Evolutionary conservation across 2,797 vertebrate genomes (phyloP).

Genomic region (Sebastes vulpes): DNA sequence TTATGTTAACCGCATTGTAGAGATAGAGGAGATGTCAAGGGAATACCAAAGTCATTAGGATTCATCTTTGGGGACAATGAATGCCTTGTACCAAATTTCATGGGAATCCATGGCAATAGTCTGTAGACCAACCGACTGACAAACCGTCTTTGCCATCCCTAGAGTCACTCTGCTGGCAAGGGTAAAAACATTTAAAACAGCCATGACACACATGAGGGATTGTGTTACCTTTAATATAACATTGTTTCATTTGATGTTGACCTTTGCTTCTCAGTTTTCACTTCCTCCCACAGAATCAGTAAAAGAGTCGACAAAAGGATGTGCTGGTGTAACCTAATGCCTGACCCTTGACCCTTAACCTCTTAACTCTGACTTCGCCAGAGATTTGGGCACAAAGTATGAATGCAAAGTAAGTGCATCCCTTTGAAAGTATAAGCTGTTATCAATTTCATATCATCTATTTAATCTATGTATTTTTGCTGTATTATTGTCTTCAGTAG

Average conservation of each 20-base stretch:
- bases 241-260: not conserved
- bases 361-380: not conserved
- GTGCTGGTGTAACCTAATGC: conserved; percentile 30
- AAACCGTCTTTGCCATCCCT: not conserved
- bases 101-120: not conserved
- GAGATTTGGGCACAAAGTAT: not conserved
- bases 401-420: not conserved
- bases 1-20: too few relatives aligned
- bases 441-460: not conserved
- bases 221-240: conserved; percentile 11
- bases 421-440: not conserved
- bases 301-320: conserved; percentile 17
- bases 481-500: not conserved
- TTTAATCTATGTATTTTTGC: not conserved
- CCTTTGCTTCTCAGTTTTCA: conserved; percentile 31
- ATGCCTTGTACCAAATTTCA: not conserved
- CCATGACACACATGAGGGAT: not conserved
- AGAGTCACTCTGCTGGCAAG: not conserved
- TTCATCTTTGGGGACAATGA: not conserved
- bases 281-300: conserved; percentile 8
- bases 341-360: conserved; percentile 30
- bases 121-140: not conserved
- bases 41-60: not conserved
- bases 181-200: not conserved
- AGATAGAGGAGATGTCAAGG: not conserved